Percentiles rank a stretch among this genome's conserved stretches.
These are phyloP conservation scores for Halotydeus destructor DNA, from an alignment of 1,140 invertebrate genomes.

Conservation along the genomic window DNA sequence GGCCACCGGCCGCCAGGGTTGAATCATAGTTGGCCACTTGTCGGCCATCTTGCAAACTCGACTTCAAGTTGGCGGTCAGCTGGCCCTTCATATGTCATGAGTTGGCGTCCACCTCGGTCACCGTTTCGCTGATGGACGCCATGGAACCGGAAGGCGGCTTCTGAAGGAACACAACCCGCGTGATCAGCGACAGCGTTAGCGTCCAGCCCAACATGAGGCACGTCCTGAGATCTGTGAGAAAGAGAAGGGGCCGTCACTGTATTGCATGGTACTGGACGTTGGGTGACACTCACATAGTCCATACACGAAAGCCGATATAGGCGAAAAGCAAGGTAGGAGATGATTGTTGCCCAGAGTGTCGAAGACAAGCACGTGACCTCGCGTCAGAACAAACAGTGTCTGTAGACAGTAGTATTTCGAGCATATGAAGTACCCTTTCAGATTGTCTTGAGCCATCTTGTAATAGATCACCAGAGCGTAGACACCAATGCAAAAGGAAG, in stretches of 20 bases:
- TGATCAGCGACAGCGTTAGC: constrained; percentile 3
- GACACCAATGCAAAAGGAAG: constrained; percentile 9
- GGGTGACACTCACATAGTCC: constrained; percentile 6
- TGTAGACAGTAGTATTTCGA: constrained; percentile 11
- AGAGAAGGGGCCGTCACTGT: neutral
- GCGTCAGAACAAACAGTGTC: constrained; percentile 7
- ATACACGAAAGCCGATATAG: constrained; percentile 5
- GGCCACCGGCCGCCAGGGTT: too few species aligned
- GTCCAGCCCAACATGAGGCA: neutral
- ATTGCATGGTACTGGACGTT: neutral
- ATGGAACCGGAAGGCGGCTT: neutral
- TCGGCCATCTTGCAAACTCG: too few species aligned
- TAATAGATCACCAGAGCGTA: constrained; percentile 10
- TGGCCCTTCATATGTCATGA: too few species aligned
- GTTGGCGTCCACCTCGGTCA: too few species aligned
- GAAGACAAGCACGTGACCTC: constrained; percentile 9
- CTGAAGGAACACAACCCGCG: constrained; percentile 2
- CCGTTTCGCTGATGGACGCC: too few species aligned
- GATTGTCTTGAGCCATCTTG: constrained; percentile 7
- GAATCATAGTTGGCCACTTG: too few species aligned
- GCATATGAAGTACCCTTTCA: constrained; percentile 8
- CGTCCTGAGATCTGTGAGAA: constrained; percentile 7
- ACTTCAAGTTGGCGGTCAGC: too few species aligned
- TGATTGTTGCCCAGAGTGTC: constrained; percentile 8
- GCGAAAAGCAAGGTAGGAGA: constrained; percentile 2